These are phyloP conservation scores for Meloidogyne hapla DNA, from an alignment of 1,140 invertebrate species.

Conservation along the genomic window DNA sequence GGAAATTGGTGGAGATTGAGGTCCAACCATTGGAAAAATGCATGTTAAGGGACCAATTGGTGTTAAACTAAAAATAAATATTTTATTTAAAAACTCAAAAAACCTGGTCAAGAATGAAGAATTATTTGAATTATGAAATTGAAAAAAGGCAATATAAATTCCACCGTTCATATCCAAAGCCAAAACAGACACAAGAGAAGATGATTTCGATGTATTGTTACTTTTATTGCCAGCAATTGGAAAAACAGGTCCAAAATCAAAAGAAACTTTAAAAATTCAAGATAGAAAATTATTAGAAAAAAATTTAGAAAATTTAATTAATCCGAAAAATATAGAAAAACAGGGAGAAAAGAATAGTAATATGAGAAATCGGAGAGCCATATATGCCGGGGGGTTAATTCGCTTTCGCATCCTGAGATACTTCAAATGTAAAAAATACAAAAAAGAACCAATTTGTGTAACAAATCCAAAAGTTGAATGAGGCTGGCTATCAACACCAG, in stretches of 20 bases:
- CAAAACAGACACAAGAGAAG: slow-evolving; percentile 8
- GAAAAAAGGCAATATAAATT: slow-evolving; percentile 8
- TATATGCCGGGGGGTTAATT: too few species aligned
- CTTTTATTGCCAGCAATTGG: not conserved
- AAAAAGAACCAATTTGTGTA: slow-evolving; percentile 17
- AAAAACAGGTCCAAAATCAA: slow-evolving; percentile 19
- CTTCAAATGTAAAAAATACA: not conserved
- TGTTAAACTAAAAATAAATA: not conserved
- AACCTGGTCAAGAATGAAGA: not conserved
- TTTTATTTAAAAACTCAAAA: not conserved
- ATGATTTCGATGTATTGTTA: not conserved
- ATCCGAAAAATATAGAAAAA: too few species aligned
- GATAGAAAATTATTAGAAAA: too few species aligned
- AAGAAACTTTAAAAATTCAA: slow-evolving; percentile 16
- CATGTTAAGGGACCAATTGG: slow-evolving; percentile 14
- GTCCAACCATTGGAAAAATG: slow-evolving; percentile 9
- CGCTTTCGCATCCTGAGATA: too few species aligned
- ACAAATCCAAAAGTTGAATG: slow-evolving; percentile 17
- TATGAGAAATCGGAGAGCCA: too few species aligned
- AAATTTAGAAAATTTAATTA: too few species aligned
- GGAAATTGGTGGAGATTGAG: not conserved
- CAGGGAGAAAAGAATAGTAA: too few species aligned
- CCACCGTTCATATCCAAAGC: slow-evolving; percentile 22
- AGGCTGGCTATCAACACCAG: not conserved
- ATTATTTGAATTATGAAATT: not conserved